Percentiles rank a stretch among this genome's conserved stretches.
Conservation (phyloP, 2,797 vertebrate genomes). For the Esox masquinongy region DNA sequence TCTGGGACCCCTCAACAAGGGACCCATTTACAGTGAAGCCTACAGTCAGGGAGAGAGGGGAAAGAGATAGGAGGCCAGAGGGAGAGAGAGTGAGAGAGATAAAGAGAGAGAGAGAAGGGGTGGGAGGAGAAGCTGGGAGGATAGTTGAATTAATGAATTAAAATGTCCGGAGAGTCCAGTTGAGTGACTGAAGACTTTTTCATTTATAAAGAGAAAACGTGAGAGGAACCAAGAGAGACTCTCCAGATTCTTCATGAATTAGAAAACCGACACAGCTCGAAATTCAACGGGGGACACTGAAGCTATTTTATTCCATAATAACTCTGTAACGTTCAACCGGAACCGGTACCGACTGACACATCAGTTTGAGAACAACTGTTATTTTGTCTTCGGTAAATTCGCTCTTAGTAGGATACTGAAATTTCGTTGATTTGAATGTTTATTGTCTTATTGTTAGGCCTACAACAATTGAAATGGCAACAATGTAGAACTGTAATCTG, state of each 20-base stretch:
- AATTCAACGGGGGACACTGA: constrained; percentile 28
- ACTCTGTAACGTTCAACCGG: constrained; percentile 59
- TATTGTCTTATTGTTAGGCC: not conserved
- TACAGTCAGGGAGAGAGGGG: constrained; percentile 57
- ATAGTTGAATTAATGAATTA: constrained; percentile 79
- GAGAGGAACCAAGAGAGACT: constrained; percentile 36
- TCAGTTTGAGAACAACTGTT: constrained; percentile 27
- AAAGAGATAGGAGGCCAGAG: not conserved
- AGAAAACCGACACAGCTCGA: constrained; percentile 44
- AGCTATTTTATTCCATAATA: constrained; percentile 70
- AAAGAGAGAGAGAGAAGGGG: constrained; percentile 12
- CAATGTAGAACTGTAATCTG: constrained; percentile 16
- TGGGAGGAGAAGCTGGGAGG: constrained; percentile 67
- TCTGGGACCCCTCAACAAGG: constrained; percentile 75
- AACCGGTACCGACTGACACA: constrained; percentile 67
- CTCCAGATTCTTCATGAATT: constrained; percentile 50
- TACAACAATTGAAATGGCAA: constrained; percentile 23
- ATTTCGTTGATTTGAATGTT: not conserved
- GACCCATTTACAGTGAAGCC: constrained; percentile 63
- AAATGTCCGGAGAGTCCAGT: constrained; percentile 59
- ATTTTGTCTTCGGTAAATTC: not conserved
- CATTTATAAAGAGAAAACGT: constrained; percentile 61
- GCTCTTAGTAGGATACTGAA: constrained; percentile 7
- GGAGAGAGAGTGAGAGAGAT: constrained; percentile 1
- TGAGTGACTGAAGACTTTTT: constrained; percentile 58